Evolutionary conservation across 1,140 invertebrate species (phyloP).

Genomic region (Atta cephalotes): DNA sequence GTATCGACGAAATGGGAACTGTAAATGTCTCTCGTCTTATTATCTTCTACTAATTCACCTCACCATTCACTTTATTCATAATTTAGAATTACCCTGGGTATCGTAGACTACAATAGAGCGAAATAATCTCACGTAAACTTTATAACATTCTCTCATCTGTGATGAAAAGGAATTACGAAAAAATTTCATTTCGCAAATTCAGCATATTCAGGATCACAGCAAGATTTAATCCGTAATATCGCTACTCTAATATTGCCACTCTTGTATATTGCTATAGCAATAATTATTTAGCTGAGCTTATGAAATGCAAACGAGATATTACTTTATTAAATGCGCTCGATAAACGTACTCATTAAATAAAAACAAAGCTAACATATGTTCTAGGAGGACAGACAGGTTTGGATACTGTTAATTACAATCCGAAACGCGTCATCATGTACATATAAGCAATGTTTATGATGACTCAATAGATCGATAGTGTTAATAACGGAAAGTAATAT

Average conservation of each 20-base stretch:
- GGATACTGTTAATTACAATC: conserved; percentile 25
- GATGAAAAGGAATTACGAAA: conserved; percentile 22
- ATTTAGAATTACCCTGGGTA: conserved; percentile 28
- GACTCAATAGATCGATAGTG: conserved; percentile 7
- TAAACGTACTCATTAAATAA: conserved; percentile 47
- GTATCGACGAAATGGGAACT: background rate
- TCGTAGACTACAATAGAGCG: conserved; percentile 1
- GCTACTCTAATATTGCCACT: background rate
- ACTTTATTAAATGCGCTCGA: conserved; percentile 28
- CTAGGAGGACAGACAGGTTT: background rate
- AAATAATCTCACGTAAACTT: conserved; percentile 25
- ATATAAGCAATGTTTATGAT: conserved; percentile 1
- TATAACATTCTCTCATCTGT: conserved; percentile 7
- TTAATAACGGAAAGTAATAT: conserved; percentile 33
- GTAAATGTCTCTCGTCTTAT: background rate
- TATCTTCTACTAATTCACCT: conserved; percentile 24
- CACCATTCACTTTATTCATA: conserved; percentile 10
- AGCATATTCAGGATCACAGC: conserved; percentile 33
- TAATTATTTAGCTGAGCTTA: conserved; percentile 22
- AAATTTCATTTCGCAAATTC: conserved; percentile 24
- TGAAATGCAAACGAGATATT: conserved; percentile 2
- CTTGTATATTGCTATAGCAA: conserved; percentile 4
- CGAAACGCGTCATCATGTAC: conserved; percentile 3
- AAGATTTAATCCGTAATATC: conserved; percentile 43
- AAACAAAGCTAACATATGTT: conserved; percentile 19